A percentile compares a stretch with the other conserved stretches of the same genome.
Conservation (phyloP, 1,140 invertebrate species). For the Drosophila ercepeae region DNA sequence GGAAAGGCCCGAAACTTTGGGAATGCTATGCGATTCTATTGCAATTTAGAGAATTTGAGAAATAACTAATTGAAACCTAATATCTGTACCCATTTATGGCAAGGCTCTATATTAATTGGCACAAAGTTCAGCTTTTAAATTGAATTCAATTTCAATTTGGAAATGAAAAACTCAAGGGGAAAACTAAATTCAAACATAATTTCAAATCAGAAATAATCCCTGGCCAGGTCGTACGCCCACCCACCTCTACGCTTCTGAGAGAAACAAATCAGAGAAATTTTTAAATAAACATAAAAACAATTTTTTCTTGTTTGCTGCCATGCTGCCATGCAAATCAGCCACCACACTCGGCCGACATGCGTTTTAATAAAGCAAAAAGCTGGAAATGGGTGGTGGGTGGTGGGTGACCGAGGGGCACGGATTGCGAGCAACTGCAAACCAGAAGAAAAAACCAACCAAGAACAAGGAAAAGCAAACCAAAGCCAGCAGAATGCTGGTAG, state of each 20-base stretch:
- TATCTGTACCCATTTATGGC: too few species aligned
- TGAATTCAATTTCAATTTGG: not conserved
- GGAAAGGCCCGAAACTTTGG: not conserved
- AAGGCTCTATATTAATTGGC: not conserved
- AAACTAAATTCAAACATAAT: slow-evolving; percentile 73
- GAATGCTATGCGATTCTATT: not conserved
- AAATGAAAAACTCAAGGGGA: slow-evolving; percentile 47
- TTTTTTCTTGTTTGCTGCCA: slow-evolving; percentile 37
- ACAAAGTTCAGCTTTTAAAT: not conserved
- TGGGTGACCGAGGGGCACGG: slow-evolving; percentile 3
- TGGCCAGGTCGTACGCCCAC: not conserved
- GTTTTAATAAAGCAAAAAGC: slow-evolving; percentile 62
- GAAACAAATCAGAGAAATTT: slow-evolving; percentile 59
- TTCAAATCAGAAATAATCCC: slow-evolving; percentile 25
- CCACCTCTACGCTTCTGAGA: slow-evolving; percentile 11
- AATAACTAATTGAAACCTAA: not conserved
- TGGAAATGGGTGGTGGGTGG: not conserved
- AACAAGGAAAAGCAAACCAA: slow-evolving; percentile 37
- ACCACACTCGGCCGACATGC: slow-evolving; percentile 51
- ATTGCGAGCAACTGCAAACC: too few species aligned
- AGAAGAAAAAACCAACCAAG: not conserved
- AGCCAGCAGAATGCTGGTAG: slow-evolving; percentile 76
- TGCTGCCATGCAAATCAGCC: slow-evolving; percentile 56
- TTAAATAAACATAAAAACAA: slow-evolving; percentile 68
- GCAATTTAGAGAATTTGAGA: not conserved